Conservation (phyloP, 2,113 vertebrate genomes). For the Neodontobutis hainanensis region DNA sequence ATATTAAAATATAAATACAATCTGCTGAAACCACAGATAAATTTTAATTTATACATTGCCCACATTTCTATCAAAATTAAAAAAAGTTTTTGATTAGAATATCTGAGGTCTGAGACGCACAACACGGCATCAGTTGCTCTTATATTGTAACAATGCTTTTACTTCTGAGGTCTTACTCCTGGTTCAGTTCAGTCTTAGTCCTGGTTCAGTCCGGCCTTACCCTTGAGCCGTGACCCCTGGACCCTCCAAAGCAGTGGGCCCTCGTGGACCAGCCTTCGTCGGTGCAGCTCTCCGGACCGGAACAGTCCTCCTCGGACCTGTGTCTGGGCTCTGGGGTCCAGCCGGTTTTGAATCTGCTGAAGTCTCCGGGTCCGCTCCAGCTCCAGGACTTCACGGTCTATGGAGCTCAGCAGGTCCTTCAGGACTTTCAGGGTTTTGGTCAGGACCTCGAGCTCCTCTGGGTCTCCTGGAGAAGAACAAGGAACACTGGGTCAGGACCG, state of each 20-base stretch:
- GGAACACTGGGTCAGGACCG: no score
- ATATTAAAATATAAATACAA: no score
- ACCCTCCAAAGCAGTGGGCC: constrained; percentile 89
- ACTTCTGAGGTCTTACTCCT: no score
- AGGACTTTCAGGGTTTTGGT: constrained; percentile 76
- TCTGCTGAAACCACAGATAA: no score
- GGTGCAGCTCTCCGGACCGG: constrained; percentile 84
- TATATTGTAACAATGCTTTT: no score
- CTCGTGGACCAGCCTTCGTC: constrained; percentile 87
- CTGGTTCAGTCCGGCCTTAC: constrained; percentile 28
- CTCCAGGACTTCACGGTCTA: constrained; percentile 89
- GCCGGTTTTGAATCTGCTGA: constrained; percentile 86
- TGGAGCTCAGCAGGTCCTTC: constrained; percentile 84
- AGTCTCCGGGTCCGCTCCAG: constrained; percentile 84
- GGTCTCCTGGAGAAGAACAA: constrained; percentile 72
- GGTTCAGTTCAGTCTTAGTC: no score
- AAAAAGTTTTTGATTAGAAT: no score
- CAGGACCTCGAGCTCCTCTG: constrained; percentile 81
- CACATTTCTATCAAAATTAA: no score
- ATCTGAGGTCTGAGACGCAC: no score
- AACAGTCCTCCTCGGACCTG: constrained; percentile 81
- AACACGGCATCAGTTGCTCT: no score
- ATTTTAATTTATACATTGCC: no score
- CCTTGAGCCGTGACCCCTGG: constrained; percentile 87
- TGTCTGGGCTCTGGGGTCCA: constrained; percentile 83